phyloP scores from a whole-genome alignment of 2,888 invertebrate species.

The Germaria angustata region DNA sequence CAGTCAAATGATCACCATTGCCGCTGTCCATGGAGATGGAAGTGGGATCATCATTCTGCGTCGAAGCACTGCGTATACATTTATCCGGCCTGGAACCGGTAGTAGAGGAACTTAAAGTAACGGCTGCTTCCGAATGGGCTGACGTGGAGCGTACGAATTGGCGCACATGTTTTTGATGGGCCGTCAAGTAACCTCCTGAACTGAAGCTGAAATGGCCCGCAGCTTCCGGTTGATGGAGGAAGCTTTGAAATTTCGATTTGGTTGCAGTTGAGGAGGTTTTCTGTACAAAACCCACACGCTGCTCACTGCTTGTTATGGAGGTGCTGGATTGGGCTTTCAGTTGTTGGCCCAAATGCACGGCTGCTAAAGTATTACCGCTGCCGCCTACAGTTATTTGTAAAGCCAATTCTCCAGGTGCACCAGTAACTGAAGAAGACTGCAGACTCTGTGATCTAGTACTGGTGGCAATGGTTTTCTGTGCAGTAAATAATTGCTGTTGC shows the following conservation, averaged over 20 bases:
- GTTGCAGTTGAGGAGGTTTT: slow-evolving; percentile 71
- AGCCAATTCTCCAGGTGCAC: slow-evolving; percentile 59
- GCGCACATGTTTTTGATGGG: slow-evolving; percentile 79
- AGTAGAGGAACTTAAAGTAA: slow-evolving; percentile 55
- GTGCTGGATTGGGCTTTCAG: slow-evolving; percentile 79
- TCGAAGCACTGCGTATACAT: slow-evolving; percentile 79
- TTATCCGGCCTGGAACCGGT: slow-evolving; percentile 75
- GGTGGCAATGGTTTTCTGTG: slow-evolving; percentile 71
- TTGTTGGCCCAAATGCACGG: slow-evolving; percentile 80
- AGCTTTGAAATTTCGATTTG: slow-evolving; percentile 79
- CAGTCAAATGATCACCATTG: slow-evolving; percentile 62
- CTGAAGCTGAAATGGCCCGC: slow-evolving; percentile 68
- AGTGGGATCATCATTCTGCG: slow-evolving; percentile 78
- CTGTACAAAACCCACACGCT: slow-evolving; percentile 74
- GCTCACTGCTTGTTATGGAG: slow-evolving; percentile 77
- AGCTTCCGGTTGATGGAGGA: slow-evolving; percentile 79
- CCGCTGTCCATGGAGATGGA: slow-evolving; percentile 67
- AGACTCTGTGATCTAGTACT: slow-evolving; percentile 78
- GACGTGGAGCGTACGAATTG: slow-evolving; percentile 80
- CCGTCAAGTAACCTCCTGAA: slow-evolving; percentile 75
- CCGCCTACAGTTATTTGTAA: slow-evolving; percentile 45
- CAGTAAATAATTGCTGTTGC: slow-evolving; percentile 61
- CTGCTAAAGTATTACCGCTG: slow-evolving; percentile 63
- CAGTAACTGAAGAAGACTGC: slow-evolving; percentile 72
- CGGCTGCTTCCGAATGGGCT: slow-evolving; percentile 78